Percentiles rank a stretch among this genome's conserved stretches.
Evolutionary conservation across 2,113 vertebrate genomes (phyloP).

Genomic region (Myrmecophaga tridactyla): DNA sequence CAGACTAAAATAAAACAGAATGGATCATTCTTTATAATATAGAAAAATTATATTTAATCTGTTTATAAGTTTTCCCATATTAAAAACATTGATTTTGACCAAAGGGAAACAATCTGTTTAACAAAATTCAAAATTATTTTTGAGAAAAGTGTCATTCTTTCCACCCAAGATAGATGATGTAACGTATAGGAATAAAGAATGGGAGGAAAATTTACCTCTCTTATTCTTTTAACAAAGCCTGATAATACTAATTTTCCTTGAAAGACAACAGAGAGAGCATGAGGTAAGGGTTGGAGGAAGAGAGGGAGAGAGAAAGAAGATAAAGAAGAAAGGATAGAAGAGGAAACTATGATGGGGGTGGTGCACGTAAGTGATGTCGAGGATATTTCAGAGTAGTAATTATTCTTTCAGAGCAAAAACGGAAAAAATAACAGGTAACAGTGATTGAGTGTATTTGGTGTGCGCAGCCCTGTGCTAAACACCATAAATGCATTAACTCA

Average conservation of each 20-base stretch:
- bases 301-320: background rate
- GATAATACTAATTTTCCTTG: background rate
- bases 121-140: conserved; percentile 5
- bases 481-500: background rate
- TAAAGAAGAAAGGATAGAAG: background rate
- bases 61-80: background rate
- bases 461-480: background rate
- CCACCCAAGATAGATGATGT: background rate
- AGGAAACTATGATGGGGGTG: background rate
- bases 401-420: background rate
- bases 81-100: conserved; percentile 23
- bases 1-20: background rate
- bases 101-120: conserved; percentile 8
- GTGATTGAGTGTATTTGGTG: background rate
- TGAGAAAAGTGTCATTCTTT: background rate
- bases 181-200: background rate
- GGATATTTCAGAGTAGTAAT: background rate
- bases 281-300: fast-evolving
- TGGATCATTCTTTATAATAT: background rate
- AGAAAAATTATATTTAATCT: background rate
- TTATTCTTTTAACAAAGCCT: background rate
- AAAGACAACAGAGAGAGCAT: background rate
- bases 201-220: background rate
- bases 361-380: background rate
- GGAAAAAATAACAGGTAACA: background rate